Percentiles rank a stretch among this genome's conserved stretches.
Conservation (phyloP, 2,113 vertebrate genomes). For the Sorex araneus region DNA sequence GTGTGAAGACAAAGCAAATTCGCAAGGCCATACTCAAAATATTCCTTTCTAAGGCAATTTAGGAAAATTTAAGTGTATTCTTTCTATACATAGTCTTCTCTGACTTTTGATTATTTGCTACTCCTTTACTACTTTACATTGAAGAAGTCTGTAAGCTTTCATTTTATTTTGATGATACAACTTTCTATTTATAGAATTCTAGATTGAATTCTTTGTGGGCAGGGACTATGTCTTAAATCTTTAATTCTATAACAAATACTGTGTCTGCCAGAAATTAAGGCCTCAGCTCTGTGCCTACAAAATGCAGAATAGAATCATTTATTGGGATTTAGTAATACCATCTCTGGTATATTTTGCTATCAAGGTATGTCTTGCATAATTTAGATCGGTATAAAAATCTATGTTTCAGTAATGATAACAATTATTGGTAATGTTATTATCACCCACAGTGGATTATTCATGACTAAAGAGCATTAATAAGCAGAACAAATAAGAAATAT, state of each 20-base stretch:
- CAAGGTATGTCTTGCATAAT: background rate
- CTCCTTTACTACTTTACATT: background rate
- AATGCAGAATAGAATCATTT: background rate
- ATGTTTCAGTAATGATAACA: background rate
- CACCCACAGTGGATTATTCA: background rate
- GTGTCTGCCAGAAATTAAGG: background rate
- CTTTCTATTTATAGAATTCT: background rate
- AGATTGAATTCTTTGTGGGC: background rate
- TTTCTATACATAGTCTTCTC: background rate
- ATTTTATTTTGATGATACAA: background rate
- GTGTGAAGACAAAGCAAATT: constrained; percentile 83
- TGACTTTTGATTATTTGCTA: constrained; percentile 8
- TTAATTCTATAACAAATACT: background rate
- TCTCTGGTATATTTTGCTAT: background rate
- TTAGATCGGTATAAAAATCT: background rate
- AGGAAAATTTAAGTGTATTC: background rate
- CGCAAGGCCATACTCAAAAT: constrained; percentile 72
- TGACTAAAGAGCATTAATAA: background rate
- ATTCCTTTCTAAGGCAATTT: constrained; percentile 55
- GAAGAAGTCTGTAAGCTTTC: background rate
- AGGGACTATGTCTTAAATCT: background rate
- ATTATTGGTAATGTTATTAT: background rate
- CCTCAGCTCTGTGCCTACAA: background rate
- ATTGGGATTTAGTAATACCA: background rate
- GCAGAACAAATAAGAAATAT: background rate